Evolutionary conservation across 2,888 invertebrate genomes (phyloP).

Genomic region (Synergus gifuensis): DNA sequence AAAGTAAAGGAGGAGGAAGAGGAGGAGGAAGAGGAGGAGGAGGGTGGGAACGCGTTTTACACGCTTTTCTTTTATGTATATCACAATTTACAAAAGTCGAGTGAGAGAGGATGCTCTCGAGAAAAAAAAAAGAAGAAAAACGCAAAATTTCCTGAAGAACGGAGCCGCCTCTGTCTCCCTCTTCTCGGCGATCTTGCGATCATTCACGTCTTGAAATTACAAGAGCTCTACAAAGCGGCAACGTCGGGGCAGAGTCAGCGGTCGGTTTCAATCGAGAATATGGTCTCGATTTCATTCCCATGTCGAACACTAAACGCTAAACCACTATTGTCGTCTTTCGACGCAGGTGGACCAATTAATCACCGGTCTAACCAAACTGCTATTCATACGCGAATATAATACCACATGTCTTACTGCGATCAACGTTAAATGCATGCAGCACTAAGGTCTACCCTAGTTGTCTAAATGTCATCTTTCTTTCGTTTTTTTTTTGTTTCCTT

Average conservation of each 20-base stretch:
- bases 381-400: conserved; percentile 46
- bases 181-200: conserved; percentile 28
- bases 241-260: conserved; percentile 26
- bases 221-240: conserved; percentile 1
- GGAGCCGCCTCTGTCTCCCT: conserved; percentile 3
- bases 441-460: conserved; percentile 67
- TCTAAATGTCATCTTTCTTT: conserved; percentile 43
- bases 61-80: conserved; percentile 76
- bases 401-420: conserved; percentile 46
- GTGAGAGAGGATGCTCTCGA: conserved; percentile 51
- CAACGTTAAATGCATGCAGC: conserved; percentile 69
- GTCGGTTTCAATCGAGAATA: conserved; percentile 48
- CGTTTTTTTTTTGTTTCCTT: not conserved
- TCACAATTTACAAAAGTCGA: conserved; percentile 77
- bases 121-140: conserved; percentile 6
- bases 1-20: not conserved
- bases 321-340: conserved; percentile 19
- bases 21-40: conserved; percentile 50
- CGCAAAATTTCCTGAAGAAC: conserved; percentile 10
- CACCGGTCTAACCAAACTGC: not conserved
- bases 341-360: not conserved
- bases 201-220: not conserved
- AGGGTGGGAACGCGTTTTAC: conserved; percentile 63
- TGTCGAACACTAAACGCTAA: conserved; percentile 57
- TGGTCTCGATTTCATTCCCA: conserved; percentile 62